Evolutionary conservation across 2,113 vertebrate species (phyloP), one percentile per base, ranked within the genome.

Genomic region (Lycaon pictus): DNA sequence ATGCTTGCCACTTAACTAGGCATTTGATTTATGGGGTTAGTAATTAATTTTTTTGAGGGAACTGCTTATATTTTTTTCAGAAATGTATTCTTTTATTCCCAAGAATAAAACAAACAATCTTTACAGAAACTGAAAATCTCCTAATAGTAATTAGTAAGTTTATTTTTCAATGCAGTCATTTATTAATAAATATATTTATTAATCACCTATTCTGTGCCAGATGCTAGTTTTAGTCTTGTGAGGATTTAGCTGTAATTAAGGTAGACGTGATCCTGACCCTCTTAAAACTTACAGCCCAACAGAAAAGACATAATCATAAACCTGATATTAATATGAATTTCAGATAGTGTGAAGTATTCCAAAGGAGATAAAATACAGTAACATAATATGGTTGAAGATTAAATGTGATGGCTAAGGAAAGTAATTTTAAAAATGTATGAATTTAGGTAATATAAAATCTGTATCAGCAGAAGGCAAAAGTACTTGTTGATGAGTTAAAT

Each of bases 301-400:
- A 55, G 53, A 81, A 94, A 91, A 53, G 3, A 43, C 84, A 62
- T 23, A 65, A 32, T 84, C 93, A 83, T 96, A 94, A 88, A 29
- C 15, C 65, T 55, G 3, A 43, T 85, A 79, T 92, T 55, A 48
- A 20, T 96, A 69, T 55, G 15, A 71, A 72, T 82, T 94, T 96
- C 35, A 96, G 83, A 32, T 85, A 43, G 6, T 60, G 2, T 86
- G 71, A 56, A 69, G 3, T 53, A 27, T 80, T 84, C 16, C 88
- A 80, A 95, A 88, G 25, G 67, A 91, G 48, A 69, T 81, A 72
- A 84, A 83, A 93, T 83, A 56, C 2, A 89, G 35, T 89, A 16
- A 63, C 87, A 62, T 90, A 12, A 62, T 87, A 67, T 43, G 82
- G n/a, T 92, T 43, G 19, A 43, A 4, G 19, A 81, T 37, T 95